phyloP scores from a whole-genome alignment of 2,888 invertebrate species.

The Strigamia transsilvanica region DNA sequence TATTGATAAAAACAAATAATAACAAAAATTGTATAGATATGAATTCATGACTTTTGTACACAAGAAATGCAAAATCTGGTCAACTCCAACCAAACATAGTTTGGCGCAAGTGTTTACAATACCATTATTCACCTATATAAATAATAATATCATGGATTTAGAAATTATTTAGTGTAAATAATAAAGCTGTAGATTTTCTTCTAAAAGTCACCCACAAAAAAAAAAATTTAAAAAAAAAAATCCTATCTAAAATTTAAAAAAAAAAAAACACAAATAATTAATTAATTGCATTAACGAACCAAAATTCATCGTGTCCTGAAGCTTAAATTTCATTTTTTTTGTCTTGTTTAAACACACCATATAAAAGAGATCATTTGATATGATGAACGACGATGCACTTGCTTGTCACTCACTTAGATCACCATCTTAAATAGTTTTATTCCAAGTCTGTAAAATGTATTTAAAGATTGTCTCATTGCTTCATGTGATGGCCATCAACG shows the following conservation, averaged over 20 bases:
- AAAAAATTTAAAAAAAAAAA: background rate
- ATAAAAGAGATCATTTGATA: constrained; percentile 46
- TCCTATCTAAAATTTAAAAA: background rate
- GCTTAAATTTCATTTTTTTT: constrained; percentile 16
- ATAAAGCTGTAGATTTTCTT: constrained; percentile 37
- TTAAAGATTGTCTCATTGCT: constrained; percentile 42
- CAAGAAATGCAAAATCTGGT: constrained; percentile 10
- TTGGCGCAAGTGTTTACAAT: too few relatives aligned
- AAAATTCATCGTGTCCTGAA: constrained; percentile 37
- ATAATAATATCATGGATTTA: background rate
- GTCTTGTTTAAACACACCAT: background rate
- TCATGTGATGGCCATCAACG: background rate
- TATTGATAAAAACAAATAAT: background rate
- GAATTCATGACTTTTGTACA: background rate
- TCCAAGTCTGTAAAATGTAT: constrained; percentile 18
- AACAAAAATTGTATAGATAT: background rate
- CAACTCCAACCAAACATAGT: background rate
- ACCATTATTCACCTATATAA: background rate
- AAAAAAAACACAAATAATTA: background rate
- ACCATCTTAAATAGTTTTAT: constrained; percentile 18
- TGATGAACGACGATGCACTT: constrained; percentile 32
- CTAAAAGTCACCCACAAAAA: constrained; percentile 14
- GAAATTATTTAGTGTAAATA: background rate
- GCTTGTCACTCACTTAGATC: constrained; percentile 23
- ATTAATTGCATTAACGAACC: constrained; percentile 30